Evolutionary conservation across 2,113 vertebrate species (phyloP), one percentile per base, ranked within the genome.

Genomic region (Seriola rivoliana): DNA sequence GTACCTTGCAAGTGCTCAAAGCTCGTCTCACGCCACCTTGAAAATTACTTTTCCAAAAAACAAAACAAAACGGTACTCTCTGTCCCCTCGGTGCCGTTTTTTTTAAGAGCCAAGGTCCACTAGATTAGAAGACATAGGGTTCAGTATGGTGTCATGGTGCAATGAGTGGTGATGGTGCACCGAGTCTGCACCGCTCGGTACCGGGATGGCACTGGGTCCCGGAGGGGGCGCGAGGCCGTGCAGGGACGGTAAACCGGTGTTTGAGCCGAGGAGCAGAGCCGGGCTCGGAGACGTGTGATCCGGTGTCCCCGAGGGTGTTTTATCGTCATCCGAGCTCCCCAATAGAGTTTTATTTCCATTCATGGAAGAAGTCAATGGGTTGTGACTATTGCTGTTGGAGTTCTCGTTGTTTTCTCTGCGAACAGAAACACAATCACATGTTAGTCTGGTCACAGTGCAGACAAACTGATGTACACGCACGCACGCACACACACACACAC

Each of bases 121-220:
- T 84, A 99, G 91, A 89, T 98, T 99, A 84, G 98, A 98, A 50
- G 98, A 99, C 98, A 99, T 99, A 90, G 98, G 96, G 95, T 99
- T 99, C 94, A 99, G 97, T 93, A 99, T 99, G 92, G 97, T 97
- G 96, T 99, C 98, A 92, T 99, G 98, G 95, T 99, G 98, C 95
- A 99, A 94, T 75, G 96, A 94, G 92, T 99, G 98, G 85, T 99
- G 98, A 81, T 98, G 98, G 90, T 98, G 98, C 95, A 98, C 95
- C 25, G 97, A 95, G 87, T 99, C 98, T 4, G 94, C 82, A n/a
- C 96, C 86, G 67, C 95, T 95, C 17, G 97, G 96, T 71, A 99
- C 97, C 2, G 97, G 97, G 82, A 99, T 97, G 42, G 98, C 98
- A 86, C 98, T 99, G 84, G 98, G 98, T 58, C 97, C 98, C n/a